Evolutionary conservation across 2,797 vertebrate genomes (phyloP), one percentile per base, ranked within the genome.

Genomic region (Dallia pectoralis): DNA sequence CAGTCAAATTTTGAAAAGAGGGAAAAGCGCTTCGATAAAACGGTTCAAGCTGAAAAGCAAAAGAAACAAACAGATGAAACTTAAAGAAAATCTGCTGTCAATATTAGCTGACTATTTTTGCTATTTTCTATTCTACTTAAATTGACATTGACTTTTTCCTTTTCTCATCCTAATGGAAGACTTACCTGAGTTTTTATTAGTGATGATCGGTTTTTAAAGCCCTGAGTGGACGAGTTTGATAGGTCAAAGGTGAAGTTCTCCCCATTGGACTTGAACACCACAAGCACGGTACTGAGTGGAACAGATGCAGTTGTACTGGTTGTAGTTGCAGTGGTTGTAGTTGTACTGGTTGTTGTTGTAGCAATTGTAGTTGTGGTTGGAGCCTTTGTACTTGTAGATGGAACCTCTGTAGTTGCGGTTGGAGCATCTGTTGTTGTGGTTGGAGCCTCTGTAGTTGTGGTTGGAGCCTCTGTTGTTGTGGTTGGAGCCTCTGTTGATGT

Each of bases 241-340:
- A 91, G 74, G 19, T 67, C 83, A 7, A 0, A 6, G 1, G 53
- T 81, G 74, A 89, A 90, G 40, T 72, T 81, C n/a, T 87, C 86
- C 33, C 69, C 64, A 30, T 65, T 67, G 27, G 79, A 75, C 69
- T 63, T 77, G 67, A 90, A 86, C 4, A 2, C 65, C 59, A 89
- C 0, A 11, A 0, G 8, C 18, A 53, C 67, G 9, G 0, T 53
- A 36, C 66, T 71, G n/a, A 82, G 48, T 25, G 74, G 9, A 27
- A 64, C 79, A 75, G 62, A 0, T 56, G 36, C 29, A 32, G 64
- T 2, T 5, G n/a, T n/a, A 40, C 30, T 32, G 29, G 19, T 53
- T 27, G 36, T 16, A 48, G 67, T 25, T 56, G 36, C 29, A 25
- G 40, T 12, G 30, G 22, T 33, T 19, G 30, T 30, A 32, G 64